Conservation (phyloP, 53 echinoderm and acorn worm genomes). For the Luidia sarsii region DNA sequence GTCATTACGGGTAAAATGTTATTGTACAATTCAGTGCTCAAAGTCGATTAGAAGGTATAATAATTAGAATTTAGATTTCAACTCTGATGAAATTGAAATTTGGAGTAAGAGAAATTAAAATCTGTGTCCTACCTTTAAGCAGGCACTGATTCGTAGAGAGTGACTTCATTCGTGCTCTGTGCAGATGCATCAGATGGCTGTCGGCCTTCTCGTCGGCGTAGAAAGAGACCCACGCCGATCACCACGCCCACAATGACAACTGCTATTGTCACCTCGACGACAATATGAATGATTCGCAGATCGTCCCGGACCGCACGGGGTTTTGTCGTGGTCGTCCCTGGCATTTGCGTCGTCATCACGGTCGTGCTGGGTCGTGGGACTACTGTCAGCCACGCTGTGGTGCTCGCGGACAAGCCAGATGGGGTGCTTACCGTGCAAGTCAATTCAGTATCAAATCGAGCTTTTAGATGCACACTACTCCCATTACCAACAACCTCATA, state of each 20-base stretch:
- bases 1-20: no score
- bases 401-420: conserved; percentile 36
- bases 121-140: no score
- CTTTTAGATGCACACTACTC: background rate
- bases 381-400: conserved; percentile 12
- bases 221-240: background rate
- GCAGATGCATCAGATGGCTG: no score
- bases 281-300: background rate
- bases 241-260: background rate
- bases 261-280: background rate
- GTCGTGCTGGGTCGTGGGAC: background rate
- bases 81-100: no score
- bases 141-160: no score
- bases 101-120: no score
- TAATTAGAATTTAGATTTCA: no score
- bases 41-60: no score
- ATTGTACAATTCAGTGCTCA: no score
- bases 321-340: background rate
- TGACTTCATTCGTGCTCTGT: no score
- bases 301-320: background rate
- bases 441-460: background rate
- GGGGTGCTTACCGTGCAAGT: conserved; percentile 29
- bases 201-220: conserved; percentile 2
- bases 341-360: background rate
- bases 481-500: conserved; percentile 14